phyloP scores from a whole-genome alignment of 2,113 vertebrate genomes.

The Poicephalus gulielmi region DNA sequence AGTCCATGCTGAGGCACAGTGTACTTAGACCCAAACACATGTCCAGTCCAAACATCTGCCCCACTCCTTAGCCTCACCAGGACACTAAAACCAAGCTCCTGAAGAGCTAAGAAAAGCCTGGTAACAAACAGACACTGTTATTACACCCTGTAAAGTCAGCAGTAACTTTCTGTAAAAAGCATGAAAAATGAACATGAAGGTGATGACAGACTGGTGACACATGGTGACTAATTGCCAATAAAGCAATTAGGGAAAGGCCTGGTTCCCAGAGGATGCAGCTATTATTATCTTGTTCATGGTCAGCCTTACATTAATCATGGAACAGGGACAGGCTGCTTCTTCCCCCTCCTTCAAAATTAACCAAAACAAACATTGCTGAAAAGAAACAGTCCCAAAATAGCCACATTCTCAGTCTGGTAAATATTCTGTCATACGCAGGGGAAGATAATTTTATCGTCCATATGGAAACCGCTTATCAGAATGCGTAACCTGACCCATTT shows the following conservation, averaged over 20 bases:
- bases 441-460: neutral
- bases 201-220: slow-evolving; percentile 22
- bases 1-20: neutral
- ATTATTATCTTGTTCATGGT: slow-evolving; percentile 28
- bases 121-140: slow-evolving; percentile 8
- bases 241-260: slow-evolving; percentile 13
- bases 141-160: neutral
- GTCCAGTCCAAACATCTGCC: neutral
- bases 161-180: slow-evolving; percentile 32
- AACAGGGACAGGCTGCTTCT: neutral
- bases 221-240: slow-evolving; percentile 44
- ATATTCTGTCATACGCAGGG: neutral
- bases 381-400: slow-evolving; percentile 47
- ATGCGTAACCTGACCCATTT: neutral
- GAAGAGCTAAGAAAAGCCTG: neutral
- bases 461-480: slow-evolving; percentile 1
- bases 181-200: slow-evolving; percentile 23
- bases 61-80: neutral
- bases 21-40: neutral
- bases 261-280: slow-evolving; percentile 47
- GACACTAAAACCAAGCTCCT: neutral
- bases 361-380: slow-evolving; percentile 49
- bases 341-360: neutral
- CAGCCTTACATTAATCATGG: slow-evolving; percentile 28
- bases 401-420: slow-evolving; percentile 38